phyloP scores from a whole-genome alignment of 2,113 vertebrate species.

The Sardina pilchardus region DNA sequence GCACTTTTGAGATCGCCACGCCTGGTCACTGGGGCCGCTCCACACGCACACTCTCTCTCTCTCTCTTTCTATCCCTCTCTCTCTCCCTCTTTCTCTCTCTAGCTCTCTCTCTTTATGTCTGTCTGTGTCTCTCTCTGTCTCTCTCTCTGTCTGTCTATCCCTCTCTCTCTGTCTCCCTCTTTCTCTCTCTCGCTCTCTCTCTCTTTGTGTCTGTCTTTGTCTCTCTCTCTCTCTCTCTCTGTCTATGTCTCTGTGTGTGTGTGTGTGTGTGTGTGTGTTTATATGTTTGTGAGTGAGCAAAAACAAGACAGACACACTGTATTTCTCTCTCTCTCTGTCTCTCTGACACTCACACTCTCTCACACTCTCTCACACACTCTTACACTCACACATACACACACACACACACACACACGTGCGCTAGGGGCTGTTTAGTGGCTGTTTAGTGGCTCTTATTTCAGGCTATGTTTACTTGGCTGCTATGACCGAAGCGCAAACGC shows the following conservation, averaged over 20 bases:
- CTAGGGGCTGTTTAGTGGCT: neutral
- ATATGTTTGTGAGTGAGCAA: too few relatives aligned
- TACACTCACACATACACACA: too few relatives aligned
- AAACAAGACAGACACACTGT: neutral
- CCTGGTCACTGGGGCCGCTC: conserved; percentile 33
- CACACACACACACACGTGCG: neutral
- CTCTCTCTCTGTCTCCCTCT: neutral
- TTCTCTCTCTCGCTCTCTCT: neutral
- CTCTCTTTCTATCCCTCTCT: neutral
- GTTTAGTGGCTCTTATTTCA: neutral
- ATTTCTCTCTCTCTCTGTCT: neutral
- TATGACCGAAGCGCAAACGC: neutral
- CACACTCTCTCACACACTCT: neutral
- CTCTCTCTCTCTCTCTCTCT: neutral
- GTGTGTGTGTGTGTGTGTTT: too few relatives aligned
- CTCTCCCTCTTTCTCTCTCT: neutral
- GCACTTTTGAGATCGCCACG: conserved; percentile 50
- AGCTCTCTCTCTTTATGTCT: neutral
- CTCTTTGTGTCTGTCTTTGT: too few relatives aligned
- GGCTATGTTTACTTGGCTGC: neutral
- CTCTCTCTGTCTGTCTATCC: too few relatives aligned
- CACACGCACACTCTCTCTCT: neutral
- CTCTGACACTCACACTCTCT: neutral
- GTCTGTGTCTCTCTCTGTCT: neutral
- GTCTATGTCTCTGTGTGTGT: neutral